phyloP scores from a whole-genome alignment of 2,888 invertebrate genomes.

The Nomada ferruginata region DNA sequence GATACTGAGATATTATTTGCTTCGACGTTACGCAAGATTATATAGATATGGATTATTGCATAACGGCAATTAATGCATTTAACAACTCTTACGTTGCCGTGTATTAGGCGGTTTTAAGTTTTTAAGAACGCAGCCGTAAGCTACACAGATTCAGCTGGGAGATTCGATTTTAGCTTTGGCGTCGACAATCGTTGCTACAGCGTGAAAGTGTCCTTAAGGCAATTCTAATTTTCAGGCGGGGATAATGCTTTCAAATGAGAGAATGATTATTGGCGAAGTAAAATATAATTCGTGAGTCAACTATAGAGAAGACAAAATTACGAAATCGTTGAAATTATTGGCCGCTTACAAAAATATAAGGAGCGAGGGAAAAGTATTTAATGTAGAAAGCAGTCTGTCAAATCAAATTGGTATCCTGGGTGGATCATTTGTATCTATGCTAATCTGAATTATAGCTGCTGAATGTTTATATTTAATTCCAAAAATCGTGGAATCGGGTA shows the following conservation, averaged over 20 bases:
- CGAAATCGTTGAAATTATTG: neutral
- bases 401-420: neutral
- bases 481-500: neutral
- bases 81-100: conserved; percentile 59
- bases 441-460: neutral
- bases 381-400: neutral
- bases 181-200: no score
- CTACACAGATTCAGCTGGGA: conserved; percentile 9
- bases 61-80: conserved; percentile 65
- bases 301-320: neutral
- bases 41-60: conserved; percentile 61
- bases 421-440: conserved; percentile 8
- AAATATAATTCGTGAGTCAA: no score
- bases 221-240: no score
- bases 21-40: conserved; percentile 58
- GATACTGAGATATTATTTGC: conserved; percentile 50
- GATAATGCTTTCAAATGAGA: no score
- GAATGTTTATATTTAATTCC: neutral
- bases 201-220: no score
- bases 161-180: conserved; percentile 26
- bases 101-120: conserved; percentile 59
- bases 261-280: no score
- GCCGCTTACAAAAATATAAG: no score
- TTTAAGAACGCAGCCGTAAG: conserved; percentile 35
- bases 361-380: no score